A percentile compares a stretch with the other conserved stretches of the same genome.
Conservation (phyloP, 2,888 invertebrate species). For the Callosobruchus maculatus region DNA sequence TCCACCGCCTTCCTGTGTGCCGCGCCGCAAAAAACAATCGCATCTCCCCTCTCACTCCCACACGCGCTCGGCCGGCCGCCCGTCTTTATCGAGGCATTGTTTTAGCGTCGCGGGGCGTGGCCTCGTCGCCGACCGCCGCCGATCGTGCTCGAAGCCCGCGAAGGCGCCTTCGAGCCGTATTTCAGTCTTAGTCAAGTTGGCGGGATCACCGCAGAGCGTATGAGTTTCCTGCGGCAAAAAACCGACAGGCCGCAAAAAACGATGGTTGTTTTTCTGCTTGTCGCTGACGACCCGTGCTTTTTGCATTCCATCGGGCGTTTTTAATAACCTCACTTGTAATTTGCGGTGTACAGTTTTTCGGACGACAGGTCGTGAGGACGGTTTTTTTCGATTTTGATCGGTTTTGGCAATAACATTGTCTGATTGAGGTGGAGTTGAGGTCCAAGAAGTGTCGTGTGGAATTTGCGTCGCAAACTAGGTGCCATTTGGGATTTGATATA, state of each 20-base stretch:
- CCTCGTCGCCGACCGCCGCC: slow-evolving; percentile 25
- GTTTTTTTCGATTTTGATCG: background rate
- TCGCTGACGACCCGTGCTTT: background rate
- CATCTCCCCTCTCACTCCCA: slow-evolving; percentile 25
- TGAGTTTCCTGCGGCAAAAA: slow-evolving; percentile 28
- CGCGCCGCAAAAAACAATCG: slow-evolving; percentile 19
- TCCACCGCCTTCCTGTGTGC: background rate
- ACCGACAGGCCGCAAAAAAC: slow-evolving; percentile 14
- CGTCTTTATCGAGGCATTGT: slow-evolving; percentile 28
- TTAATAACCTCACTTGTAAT: background rate
- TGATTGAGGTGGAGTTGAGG: background rate
- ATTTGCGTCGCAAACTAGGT: background rate
- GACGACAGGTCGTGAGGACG: background rate
- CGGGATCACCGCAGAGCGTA: slow-evolving; percentile 26
- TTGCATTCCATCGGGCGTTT: slow-evolving; percentile 1
- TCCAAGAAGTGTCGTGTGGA: background rate
- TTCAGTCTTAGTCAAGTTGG: slow-evolving; percentile 25
- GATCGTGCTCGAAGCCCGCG: slow-evolving; percentile 25
- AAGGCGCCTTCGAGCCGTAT: slow-evolving; percentile 27
- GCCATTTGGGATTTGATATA: background rate
- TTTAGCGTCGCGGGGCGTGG: slow-evolving; percentile 30
- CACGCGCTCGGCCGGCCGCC: slow-evolving; percentile 19
- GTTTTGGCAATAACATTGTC: background rate
- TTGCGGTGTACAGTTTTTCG: slow-evolving; percentile 9
- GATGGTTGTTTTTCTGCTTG: background rate